These are phyloP conservation scores for Reticulitermes speratus DNA, from an alignment of 1,140 invertebrate species.

Conservation along the genomic window DNA sequence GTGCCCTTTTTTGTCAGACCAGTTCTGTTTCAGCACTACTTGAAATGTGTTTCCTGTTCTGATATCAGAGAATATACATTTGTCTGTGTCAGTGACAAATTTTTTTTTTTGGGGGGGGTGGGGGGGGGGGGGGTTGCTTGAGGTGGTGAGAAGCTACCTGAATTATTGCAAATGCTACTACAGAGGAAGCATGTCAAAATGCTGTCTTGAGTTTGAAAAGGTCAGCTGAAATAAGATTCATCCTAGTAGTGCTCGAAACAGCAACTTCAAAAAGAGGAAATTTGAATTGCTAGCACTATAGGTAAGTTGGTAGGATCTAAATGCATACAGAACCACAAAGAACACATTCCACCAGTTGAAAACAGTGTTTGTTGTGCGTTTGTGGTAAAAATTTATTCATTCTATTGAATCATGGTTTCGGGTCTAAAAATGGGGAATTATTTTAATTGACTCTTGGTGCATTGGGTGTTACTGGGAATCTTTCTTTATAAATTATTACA, in stretches of 20 bases:
- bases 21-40: neutral
- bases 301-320: neutral
- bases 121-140: too few relatives aligned
- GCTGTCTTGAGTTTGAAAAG: too few relatives aligned
- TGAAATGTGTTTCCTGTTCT: neutral
- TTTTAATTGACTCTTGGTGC: conserved; percentile 18
- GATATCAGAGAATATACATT: too few relatives aligned
- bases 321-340: neutral
- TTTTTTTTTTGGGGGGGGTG: too few relatives aligned
- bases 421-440: conserved; percentile 1
- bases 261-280: too few relatives aligned
- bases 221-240: too few relatives aligned
- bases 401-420: conserved; percentile 11
- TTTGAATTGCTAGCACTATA: neutral
- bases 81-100: too few relatives aligned
- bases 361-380: neutral
- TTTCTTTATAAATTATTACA: conserved; percentile 13
- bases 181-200: too few relatives aligned
- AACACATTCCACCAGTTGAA: neutral
- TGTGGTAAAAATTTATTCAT: neutral
- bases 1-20: neutral
- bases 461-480: conserved; percentile 11
- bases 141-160: too few relatives aligned
- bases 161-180: too few relatives aligned
- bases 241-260: too few relatives aligned